Evolutionary conservation across 2,797 vertebrate genomes (phyloP), one percentile per base, ranked within the genome.

Genomic region (Eidolon dupreanum): DNA sequence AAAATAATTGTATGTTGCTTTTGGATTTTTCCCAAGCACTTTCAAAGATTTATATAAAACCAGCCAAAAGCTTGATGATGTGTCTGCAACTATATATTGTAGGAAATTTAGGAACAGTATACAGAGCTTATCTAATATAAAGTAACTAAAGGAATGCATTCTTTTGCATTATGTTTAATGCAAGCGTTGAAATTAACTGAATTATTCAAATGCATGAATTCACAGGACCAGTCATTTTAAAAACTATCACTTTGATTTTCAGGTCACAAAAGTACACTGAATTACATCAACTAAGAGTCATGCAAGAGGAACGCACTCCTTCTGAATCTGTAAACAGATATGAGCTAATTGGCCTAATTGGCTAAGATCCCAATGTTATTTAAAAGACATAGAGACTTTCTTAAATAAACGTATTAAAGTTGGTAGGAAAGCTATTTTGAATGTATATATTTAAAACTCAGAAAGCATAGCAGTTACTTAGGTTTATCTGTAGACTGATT

Each of bases 251-350:
- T 94, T 15, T 77, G 28, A 33, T 70, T 96, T 97, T 94, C 92
- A 96, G 93, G 96, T 95, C 96, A 94, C 22, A 33, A 66, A 59
- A 97, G 84, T 63, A 97, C 95, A 94, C 93, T 94, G 96, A 98
- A 98, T 89, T 87, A 55, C 92, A 93, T 98, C 95, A 90, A 93
- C 93, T 84, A 97, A 97, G 83, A 90, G 82, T 84, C 92, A 97
- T 87, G 92, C 82, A 98, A 89, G 63, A 91, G 15, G 36, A 59
- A 41, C 31, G 3, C 0, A 3, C 94, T 88, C 90, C 95, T 77
- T 93, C 92, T 93, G 97, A 98, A 97, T 98, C 96, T 97, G 84
- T 96, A 95, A 96, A 97, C 88, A 98, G 97, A 94, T 97, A 95
- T 96, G 85, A 87, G 93, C 88, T 97, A 96, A 97, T 87, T 96